Percentiles rank a stretch among this genome's conserved stretches.
Evolutionary conservation across 2,888 invertebrate genomes (phyloP).

Genomic region (Phasia obesa): DNA sequence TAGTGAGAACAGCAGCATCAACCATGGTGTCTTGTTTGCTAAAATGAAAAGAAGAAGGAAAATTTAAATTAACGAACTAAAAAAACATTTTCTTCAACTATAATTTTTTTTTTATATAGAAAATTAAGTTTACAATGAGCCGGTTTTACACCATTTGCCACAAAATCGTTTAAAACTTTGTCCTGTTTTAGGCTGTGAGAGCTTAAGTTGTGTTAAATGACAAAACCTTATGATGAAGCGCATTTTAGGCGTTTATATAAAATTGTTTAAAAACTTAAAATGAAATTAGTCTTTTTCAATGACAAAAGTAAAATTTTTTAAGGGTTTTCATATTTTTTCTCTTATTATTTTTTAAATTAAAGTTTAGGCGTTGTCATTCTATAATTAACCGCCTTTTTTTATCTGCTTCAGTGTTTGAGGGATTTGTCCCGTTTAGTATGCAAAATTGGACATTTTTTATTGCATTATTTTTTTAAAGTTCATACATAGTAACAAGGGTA

Average conservation of each 20-base stretch:
- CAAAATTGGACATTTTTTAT: not conserved
- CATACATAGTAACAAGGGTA: too few species aligned
- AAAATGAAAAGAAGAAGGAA: constrained; percentile 78
- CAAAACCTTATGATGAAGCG: constrained; percentile 48
- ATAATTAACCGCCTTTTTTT: constrained; percentile 25
- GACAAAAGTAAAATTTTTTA: not conserved
- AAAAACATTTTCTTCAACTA: constrained; percentile 22
- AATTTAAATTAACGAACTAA: constrained; percentile 26
- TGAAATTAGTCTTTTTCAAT: not conserved
- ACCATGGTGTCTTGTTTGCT: constrained; percentile 92
- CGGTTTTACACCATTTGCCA: constrained; percentile 36
- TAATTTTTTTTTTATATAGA: too few species aligned
- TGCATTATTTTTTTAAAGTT: too few species aligned
- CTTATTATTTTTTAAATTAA: not conserved
- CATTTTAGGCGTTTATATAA: constrained; percentile 17
- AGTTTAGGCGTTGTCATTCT: constrained; percentile 33
- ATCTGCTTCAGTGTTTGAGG: not conserved
- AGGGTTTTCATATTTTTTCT: not conserved
- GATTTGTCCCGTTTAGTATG: not conserved
- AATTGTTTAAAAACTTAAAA: not conserved
- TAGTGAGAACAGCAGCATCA: constrained; percentile 94
- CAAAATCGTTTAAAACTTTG: constrained; percentile 21
- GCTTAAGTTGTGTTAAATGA: constrained; percentile 54
- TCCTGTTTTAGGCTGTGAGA: not conserved
- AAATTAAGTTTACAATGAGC: constrained; percentile 30